phyloP scores from a whole-genome alignment of 2,888 invertebrate species.

The Amiota communis region DNA sequence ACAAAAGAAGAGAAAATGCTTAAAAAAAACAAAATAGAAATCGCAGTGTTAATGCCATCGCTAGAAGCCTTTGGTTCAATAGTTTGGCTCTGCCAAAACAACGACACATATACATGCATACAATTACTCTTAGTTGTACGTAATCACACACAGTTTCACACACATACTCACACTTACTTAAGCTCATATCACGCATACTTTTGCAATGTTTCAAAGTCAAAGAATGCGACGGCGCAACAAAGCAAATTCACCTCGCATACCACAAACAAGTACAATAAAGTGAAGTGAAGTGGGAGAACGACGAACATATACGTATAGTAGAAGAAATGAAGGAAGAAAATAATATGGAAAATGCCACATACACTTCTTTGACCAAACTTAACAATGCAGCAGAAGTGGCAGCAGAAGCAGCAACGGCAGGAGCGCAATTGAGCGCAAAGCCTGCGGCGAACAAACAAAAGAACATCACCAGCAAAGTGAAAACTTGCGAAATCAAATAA shows the following conservation, averaged over 20 bases:
- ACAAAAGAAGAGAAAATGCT: constrained; percentile 31
- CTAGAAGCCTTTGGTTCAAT: neutral
- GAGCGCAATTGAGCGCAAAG: constrained; percentile 45
- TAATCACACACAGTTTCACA: neutral
- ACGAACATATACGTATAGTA: neutral
- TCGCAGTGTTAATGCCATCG: constrained; percentile 2
- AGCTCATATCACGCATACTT: constrained; percentile 12
- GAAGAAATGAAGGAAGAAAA: neutral
- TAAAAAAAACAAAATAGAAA: constrained; percentile 10
- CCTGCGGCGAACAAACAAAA: constrained; percentile 61
- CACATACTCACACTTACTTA: no score
- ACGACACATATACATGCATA: neutral
- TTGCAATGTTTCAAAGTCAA: constrained; percentile 29
- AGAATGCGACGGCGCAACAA: constrained; percentile 17
- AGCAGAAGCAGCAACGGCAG: constrained; percentile 27
- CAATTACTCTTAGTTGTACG: no score
- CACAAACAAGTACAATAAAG: neutral
- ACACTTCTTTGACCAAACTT: neutral
- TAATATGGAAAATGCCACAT: neutral
- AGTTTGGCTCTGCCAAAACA: constrained; percentile 16
- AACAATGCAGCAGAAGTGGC: constrained; percentile 14
- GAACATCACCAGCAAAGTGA: constrained; percentile 47
- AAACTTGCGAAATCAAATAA: constrained; percentile 51
- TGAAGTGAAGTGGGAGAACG: neutral
- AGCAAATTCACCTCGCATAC: neutral